A percentile compares a stretch with the other conserved stretches of the same genome.
These are phyloP conservation scores for Drosophila jambulina DNA, from an alignment of 1,140 invertebrate genomes.

Conservation along the genomic window DNA sequence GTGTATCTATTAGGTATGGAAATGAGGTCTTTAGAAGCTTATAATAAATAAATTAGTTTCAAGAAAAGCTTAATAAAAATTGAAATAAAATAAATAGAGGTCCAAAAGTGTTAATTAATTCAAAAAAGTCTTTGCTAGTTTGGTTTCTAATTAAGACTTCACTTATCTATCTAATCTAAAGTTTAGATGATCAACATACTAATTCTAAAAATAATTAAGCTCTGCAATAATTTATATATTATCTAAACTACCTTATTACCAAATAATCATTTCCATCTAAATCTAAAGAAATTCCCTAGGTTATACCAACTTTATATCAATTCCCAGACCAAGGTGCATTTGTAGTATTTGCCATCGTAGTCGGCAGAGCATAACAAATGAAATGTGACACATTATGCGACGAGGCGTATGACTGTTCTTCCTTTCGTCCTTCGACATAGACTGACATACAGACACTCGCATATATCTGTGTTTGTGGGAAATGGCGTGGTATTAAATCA, in stretches of 20 bases:
- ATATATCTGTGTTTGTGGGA: conserved; percentile 7
- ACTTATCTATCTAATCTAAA: no score
- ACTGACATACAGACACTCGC: neutral
- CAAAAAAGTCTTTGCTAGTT: neutral
- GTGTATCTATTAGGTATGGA: neutral
- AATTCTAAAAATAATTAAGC: no score
- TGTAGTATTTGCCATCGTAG: conserved; percentile 46
- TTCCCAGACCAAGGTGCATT: conserved; percentile 24
- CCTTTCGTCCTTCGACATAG: conserved; percentile 14
- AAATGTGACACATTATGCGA: conserved; percentile 81
- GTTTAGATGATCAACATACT: no score
- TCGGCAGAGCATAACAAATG: conserved; percentile 72
- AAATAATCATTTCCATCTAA: neutral
- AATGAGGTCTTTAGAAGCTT: no score
- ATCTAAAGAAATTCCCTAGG: neutral
- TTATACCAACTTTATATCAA: neutral
- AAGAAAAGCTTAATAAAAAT: neutral
- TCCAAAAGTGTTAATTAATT: neutral
- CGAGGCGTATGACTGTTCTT: conserved; percentile 73
- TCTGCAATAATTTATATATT: no score
- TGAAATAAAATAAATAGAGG: neutral
- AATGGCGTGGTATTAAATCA: conserved; percentile 61
- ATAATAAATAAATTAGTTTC: neutral
- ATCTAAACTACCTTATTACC: no score
- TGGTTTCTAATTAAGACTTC: neutral